Conservation (phyloP, 2,113 vertebrate species). For the Aegotheles bennettii region DNA sequence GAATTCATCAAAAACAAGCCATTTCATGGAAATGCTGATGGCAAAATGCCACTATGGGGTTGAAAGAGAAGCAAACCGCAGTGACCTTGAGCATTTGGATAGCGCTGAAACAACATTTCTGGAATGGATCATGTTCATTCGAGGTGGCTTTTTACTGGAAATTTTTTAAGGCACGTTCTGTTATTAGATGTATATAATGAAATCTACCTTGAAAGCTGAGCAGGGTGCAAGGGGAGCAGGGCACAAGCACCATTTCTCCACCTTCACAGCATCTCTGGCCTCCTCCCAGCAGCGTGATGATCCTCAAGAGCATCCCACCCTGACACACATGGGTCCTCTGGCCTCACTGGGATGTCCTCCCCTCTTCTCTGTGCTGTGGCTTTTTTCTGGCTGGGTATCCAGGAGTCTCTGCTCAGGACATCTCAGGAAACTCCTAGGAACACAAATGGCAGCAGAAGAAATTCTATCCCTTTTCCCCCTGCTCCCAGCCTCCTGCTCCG, state of each 20-base stretch:
- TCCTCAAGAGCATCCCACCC: neutral
- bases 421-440: neutral
- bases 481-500: neutral
- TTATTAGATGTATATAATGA: neutral
- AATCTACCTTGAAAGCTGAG: neutral
- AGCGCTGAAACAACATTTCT: neutral
- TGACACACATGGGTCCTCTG: neutral
- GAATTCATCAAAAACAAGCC: neutral
- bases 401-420: neutral
- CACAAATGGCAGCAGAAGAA: neutral
- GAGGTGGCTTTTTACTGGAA: neutral
- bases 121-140: neutral
- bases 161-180: neutral
- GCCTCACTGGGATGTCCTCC: neutral
- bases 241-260: neutral
- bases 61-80: neutral
- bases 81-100: neutral
- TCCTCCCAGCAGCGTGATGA: neutral
- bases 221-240: neutral
- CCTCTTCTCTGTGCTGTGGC: neutral
- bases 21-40: neutral
- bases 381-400: neutral
- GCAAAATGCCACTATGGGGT: neutral
- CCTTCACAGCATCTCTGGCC: neutral
- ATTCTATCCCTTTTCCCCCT: neutral